Evolutionary conservation across 2,113 vertebrate genomes (phyloP), one percentile per base, ranked within the genome.

Genomic region (Cercopithecus mona): DNA sequence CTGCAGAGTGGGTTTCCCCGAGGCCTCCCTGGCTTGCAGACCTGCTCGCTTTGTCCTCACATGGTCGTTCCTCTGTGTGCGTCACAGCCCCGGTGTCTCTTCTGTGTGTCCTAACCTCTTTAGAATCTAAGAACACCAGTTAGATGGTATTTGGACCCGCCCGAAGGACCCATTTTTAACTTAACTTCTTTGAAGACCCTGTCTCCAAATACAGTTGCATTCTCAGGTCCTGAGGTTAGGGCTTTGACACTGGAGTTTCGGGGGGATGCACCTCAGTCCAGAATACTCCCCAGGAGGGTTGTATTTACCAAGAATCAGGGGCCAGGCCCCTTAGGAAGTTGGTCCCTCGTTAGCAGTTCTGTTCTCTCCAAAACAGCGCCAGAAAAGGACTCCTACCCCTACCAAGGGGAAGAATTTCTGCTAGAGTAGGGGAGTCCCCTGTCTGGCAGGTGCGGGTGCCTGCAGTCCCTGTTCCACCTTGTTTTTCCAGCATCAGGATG

Each of bases 401-500:
- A 14, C 5, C 27, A 43, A n/a, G 38, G 14, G 25, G 7, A 16
- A 5, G 2, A 1, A 20, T 52, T 82, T 22, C 14, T 64, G 32
- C 40, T 22, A 5, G 81, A 5, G 59, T 6, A 43, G 43, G 12
- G 7, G 2, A 45, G 6, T n/a, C 61, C 20, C 38, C 13, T 8
- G 3, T 32, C 32, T 6, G 0, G 2, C 20, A 6, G 43, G 35
- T 40, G 18, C 27, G 2, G 43, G 73, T 35, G 40, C 50, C 12
- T 3, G 48, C 43, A 50, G 30, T 32, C 30, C 5, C 1, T 8
- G 43, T 20, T 38, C 45, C 2, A 10, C 8, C 2, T 5, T 30
- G 93, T 16, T 50, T 64, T 64, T 22, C 55, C 11, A 0, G 1
- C 72, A 13, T 68, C 17, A 1, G 4, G 6, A 18, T 0, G 2